A percentile compares a stretch with the other conserved stretches of the same genome.
These are phyloP conservation scores for Aporrectodea caliginosa DNA, from an alignment of 1,140 invertebrate genomes.

Conservation along the genomic window DNA sequence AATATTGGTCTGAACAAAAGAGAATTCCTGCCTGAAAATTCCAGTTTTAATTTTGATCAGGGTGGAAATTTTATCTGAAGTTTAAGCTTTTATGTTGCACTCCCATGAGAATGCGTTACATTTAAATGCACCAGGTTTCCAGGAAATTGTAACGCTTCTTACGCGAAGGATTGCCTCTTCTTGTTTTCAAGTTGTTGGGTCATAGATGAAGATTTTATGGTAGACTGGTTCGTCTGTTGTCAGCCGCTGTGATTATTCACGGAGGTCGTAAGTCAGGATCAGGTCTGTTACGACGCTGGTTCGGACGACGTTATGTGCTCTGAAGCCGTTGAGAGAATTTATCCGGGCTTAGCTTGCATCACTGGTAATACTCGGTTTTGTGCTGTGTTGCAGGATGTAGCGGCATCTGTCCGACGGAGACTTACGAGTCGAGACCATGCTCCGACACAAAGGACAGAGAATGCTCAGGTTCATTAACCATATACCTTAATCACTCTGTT, in stretches of 20 bases:
- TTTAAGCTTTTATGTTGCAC: no score
- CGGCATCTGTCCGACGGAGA: not conserved
- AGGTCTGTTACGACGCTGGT: not conserved
- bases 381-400: not conserved
- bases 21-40: no score
- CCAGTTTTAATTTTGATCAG: no score
- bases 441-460: not conserved
- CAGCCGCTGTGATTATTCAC: not conserved
- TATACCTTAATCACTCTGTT: not conserved
- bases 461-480: not conserved
- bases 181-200: no score
- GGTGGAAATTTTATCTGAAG: no score
- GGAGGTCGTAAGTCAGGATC: not conserved
- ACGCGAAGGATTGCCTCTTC: no score
- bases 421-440: not conserved
- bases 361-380: not conserved
- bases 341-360: not conserved
- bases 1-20: no score
- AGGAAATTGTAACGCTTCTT: no score
- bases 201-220: not conserved
- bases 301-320: not conserved
- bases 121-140: no score
- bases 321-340: not conserved
- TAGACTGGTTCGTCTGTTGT: not conserved
- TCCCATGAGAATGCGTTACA: no score